A percentile compares a stretch with the other conserved stretches of the same genome.
phyloP scores from a whole-genome alignment of 1,140 invertebrate genomes.

The Heliothis virescens region DNA sequence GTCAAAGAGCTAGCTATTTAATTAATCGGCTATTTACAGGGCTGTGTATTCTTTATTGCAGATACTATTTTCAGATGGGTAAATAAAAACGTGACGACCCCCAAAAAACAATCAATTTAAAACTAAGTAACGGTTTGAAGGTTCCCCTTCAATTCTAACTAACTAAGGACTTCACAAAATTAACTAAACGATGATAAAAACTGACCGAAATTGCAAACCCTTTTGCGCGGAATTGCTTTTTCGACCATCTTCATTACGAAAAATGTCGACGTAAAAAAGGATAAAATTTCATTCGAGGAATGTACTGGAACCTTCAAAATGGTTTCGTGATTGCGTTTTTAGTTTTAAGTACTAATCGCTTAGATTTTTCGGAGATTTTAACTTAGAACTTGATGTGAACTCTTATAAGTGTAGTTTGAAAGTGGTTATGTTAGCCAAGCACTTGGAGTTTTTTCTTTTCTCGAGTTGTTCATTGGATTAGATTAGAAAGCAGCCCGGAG shows the following conservation, averaged over 20 bases:
- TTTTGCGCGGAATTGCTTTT: slow-evolving; percentile 47
- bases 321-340: slow-evolving; percentile 12
- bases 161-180: slow-evolving; percentile 38
- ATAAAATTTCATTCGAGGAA: slow-evolving; percentile 16
- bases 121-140: slow-evolving; percentile 42
- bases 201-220: slow-evolving; percentile 39
- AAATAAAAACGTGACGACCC: neutral
- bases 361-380: slow-evolving; percentile 19
- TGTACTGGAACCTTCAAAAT: neutral
- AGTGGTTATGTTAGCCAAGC: neutral
- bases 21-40: too few species aligned
- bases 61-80: too few species aligned
- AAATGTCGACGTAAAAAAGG: slow-evolving; percentile 45
- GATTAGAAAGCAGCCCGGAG: too few species aligned
- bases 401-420: neutral
- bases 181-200: slow-evolving; percentile 51
- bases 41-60: too few species aligned
- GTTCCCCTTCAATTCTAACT: neutral
- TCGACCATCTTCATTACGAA: slow-evolving; percentile 48
- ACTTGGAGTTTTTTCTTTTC: neutral
- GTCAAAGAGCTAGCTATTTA: too few species aligned
- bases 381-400: neutral
- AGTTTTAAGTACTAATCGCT: slow-evolving; percentile 15
- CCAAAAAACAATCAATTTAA: slow-evolving; percentile 27
- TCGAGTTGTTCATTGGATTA: neutral